Evolutionary conservation across 2,797 vertebrate species (phyloP), one percentile per base, ranked within the genome.

Genomic region (Harpagifer antarcticus): DNA sequence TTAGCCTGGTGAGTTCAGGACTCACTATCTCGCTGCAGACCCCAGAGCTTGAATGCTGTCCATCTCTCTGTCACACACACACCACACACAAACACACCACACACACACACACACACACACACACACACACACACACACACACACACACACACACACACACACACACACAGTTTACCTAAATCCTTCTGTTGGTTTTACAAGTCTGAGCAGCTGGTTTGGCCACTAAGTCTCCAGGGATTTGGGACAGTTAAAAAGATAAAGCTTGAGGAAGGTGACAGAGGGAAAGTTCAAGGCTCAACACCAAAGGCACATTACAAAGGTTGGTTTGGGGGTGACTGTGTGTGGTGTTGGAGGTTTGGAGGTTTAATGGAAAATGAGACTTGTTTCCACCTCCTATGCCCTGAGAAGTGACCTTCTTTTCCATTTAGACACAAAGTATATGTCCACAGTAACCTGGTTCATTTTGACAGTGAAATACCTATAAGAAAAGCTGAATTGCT

Each of bases 181-280:
- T 79, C 72, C 68, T 43, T 72, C 79, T 50, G 74, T 57, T 52
- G 70, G 55, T 88, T 94, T 92, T 90, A 89, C 91, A 92, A 89
- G 92, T 88, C 72, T 48, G 81, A 94, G 93, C 94, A 95, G 89
- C 88, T 90, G 56, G 83, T 84, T 83, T 74, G 81, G 90, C 89
- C 83, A 66, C 66, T 84, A 83, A 85, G 85, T 88, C 94, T 91
- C 65, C 0, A 1, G 90, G 92, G 93, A 92, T 80, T 37, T 62
- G 58, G 78, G 82, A 91, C 78, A 88, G 88, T 90, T 86, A 89
- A 91, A 89, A 85, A 93, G 89, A 94, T 91, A 92, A 91, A 66
- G 65, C 84, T 54, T 33, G 58, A 74, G 71, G 79, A 86, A 90
- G 88, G 88, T 88, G 93, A 90, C 69, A 54, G 86, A 87, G 86